phyloP scores from a whole-genome alignment of 1,140 invertebrate species.

The Agrilus planipennis region DNA sequence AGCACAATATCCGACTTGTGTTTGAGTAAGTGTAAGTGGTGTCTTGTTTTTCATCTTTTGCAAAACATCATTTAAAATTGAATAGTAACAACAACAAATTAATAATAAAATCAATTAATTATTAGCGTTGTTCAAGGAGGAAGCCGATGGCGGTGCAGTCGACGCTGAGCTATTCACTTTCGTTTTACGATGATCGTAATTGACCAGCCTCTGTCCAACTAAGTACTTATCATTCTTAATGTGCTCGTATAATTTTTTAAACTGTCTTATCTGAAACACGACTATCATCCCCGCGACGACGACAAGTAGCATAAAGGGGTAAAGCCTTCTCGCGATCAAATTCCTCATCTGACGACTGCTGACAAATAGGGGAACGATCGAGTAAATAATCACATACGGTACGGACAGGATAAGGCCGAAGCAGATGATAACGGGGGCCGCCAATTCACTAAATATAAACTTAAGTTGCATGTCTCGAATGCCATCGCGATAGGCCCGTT shows the following conservation, averaged over 20 bases:
- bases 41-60: too few relatives aligned
- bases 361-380: conserved; percentile 69
- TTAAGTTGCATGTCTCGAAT: conserved; percentile 82
- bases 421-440: conserved; percentile 77
- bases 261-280: conserved; percentile 71
- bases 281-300: conserved; percentile 56
- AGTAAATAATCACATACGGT: conserved; percentile 80
- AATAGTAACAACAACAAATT: too few relatives aligned
- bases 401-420: conserved; percentile 79
- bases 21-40: too few relatives aligned
- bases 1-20: too few relatives aligned
- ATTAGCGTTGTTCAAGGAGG: too few relatives aligned
- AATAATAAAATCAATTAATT: too few relatives aligned
- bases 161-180: conserved; percentile 17
- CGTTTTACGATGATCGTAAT: conserved; percentile 72
- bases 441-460: conserved; percentile 74
- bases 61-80: too few relatives aligned
- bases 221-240: conserved; percentile 99
- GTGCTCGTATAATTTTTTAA: conserved; percentile 90
- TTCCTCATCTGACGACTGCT: conserved; percentile 59
- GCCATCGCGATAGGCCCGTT: conserved; percentile 82
- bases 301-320: conserved; percentile 75
- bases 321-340: conserved; percentile 74
- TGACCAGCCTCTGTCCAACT: conserved; percentile 86
- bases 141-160: too few relatives aligned